phyloP scores from a whole-genome alignment of 2,113 vertebrate genomes.

The Coracopsis vasa region DNA sequence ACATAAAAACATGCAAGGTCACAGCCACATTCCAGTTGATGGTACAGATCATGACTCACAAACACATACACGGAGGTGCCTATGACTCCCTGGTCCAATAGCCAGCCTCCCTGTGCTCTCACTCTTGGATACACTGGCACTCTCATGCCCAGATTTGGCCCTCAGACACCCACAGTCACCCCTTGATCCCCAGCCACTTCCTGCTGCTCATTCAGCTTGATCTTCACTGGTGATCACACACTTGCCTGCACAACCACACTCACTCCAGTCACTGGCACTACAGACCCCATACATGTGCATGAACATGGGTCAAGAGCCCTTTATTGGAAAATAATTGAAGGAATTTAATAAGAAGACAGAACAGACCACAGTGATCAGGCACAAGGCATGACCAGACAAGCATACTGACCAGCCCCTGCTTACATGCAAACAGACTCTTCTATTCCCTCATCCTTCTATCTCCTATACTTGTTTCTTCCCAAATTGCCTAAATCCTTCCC shows the following conservation, averaged over 20 bases:
- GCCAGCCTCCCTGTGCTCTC: background rate
- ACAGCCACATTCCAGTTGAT: background rate
- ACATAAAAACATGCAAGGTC: background rate
- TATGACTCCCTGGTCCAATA: background rate
- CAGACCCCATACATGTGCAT: background rate
- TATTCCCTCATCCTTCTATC: background rate
- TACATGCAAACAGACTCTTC: background rate
- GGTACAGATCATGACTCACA: background rate
- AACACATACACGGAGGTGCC: background rate
- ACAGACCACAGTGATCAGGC: background rate
- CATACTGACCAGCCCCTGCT: background rate
- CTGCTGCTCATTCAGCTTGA: rapidly evolving
- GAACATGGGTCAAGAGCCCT: rapidly evolving
- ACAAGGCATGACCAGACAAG: background rate
- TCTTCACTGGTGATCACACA: background rate
- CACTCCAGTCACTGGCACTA: background rate
- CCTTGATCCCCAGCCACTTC: background rate
- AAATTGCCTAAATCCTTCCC: background rate
- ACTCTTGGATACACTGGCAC: background rate
- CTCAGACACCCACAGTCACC: rapidly evolving
- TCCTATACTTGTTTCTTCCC: background rate
- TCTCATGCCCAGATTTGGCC: background rate
- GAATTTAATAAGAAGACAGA: background rate
- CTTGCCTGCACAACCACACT: rapidly evolving
- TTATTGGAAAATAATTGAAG: background rate